Conservation (phyloP, 2,888 invertebrate genomes). For the Corbicula japonica region DNA sequence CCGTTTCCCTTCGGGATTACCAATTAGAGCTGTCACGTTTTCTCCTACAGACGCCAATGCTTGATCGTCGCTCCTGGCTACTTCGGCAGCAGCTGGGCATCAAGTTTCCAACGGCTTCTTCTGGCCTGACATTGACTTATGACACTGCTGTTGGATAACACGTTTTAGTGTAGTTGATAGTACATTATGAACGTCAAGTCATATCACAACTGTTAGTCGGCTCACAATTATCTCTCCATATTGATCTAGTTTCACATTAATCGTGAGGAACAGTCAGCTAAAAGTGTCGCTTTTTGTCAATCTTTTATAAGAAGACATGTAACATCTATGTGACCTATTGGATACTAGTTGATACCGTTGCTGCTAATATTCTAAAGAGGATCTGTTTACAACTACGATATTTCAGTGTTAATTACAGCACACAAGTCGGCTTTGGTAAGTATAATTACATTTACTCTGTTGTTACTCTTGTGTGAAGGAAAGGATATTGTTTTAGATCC, state of each 20-base stretch:
- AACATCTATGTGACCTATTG: too few species aligned
- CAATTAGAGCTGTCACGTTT: conserved; percentile 30
- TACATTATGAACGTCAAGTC: conserved; percentile 13
- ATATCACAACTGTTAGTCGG: conserved; percentile 31
- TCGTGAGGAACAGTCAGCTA: conserved; percentile 33
- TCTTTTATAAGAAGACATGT: conserved; percentile 37
- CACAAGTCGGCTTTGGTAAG: too few species aligned
- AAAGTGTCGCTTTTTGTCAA: conserved; percentile 39
- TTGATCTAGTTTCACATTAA: conserved; percentile 53
- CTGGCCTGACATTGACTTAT: conserved; percentile 32
- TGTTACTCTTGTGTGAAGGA: too few species aligned
- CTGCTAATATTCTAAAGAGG: too few species aligned
- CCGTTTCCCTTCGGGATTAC: conserved; percentile 14
- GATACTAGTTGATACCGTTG: too few species aligned
- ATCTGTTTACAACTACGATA: too few species aligned
- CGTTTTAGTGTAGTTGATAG: conserved; percentile 12
- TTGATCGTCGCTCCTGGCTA: conserved; percentile 18
- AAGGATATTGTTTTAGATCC: too few species aligned
- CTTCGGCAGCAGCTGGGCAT: conserved; percentile 21
- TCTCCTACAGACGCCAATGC: conserved; percentile 2
- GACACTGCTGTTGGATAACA: conserved; percentile 6
- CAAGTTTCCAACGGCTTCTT: neutral
- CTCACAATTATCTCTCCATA: conserved; percentile 39
- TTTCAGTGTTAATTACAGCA: too few species aligned
- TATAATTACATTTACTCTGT: too few species aligned